These are phyloP conservation scores for Nasonia longicornis DNA, from an alignment of 1,140 invertebrate species.

Conservation along the genomic window DNA sequence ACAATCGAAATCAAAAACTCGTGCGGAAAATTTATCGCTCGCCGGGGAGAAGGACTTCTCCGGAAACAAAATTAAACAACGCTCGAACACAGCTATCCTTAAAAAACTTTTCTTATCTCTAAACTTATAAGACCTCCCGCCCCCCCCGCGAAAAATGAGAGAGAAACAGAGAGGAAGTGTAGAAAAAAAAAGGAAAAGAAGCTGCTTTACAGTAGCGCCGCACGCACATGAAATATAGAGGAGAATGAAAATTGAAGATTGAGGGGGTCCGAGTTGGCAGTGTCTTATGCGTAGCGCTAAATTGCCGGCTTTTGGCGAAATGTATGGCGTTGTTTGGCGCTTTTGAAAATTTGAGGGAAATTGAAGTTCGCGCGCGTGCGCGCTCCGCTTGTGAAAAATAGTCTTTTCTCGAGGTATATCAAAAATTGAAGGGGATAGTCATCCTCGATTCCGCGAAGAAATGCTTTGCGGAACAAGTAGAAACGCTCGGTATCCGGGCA, in stretches of 20 bases:
- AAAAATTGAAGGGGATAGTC: background rate
- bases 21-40: slow-evolving; percentile 23
- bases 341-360: background rate
- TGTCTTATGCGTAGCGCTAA: background rate
- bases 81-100: slow-evolving; percentile 7
- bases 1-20: slow-evolving; percentile 36
- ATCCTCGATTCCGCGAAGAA: too few species aligned
- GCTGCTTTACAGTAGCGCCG: background rate
- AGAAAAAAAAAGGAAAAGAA: background rate
- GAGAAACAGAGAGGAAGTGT: background rate
- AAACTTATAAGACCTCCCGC: background rate
- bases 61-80: slow-evolving; percentile 43
- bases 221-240: background rate
- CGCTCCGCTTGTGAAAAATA: background rate
- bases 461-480: background rate
- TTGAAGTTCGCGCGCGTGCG: background rate
- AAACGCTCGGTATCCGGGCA: background rate
- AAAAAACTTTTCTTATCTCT: slow-evolving; percentile 39
- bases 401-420: background rate
- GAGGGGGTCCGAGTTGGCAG: background rate
- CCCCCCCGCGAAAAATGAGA: slow-evolving; percentile 4
- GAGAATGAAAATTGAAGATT: slow-evolving; percentile 23
- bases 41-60: background rate
- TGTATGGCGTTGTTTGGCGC: background rate
- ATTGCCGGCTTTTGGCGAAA: slow-evolving; percentile 1